Evolutionary conservation across 2,113 vertebrate genomes (phyloP), one percentile per base, ranked within the genome.

Genomic region (Anoura caudifer): DNA sequence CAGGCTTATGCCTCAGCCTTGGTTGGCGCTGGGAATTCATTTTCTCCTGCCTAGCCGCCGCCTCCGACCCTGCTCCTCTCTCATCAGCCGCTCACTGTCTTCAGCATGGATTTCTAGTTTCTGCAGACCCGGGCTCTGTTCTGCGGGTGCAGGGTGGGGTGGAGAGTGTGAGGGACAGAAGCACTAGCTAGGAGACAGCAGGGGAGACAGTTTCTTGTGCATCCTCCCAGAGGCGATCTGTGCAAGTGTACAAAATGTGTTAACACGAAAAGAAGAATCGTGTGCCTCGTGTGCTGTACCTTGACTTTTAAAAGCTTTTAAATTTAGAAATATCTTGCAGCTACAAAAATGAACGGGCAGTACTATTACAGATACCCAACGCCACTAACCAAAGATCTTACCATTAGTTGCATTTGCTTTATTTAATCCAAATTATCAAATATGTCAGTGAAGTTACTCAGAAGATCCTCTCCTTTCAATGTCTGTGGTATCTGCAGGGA

Each of bases 261-360:
- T 41, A 70, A 93, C 20, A 36, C 6, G 41, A n/a, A 52, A 83
- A 69, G 69, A 87, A 54, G 59, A 43, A n/a, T 33, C 61, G 13
- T 77, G 20, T n/a, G 59, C n/a, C 61, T 80, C 56, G 4, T 56
- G 38, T 92, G 45, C 75, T 82, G 22, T 56, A 87, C 45, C 47
- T 65, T 47, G 38, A 36, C n/a, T 41, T 83, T 50, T 59, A 36
- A 61, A 83, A 82, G 45, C 41, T 91, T 91, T 80, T 28, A 80
- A 92, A 82, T 75, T 87, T 41, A 82, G 47, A 95, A 91, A 31
- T 81, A 73, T 54, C 45, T 73, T 86, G 45, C n/a, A 79, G 28
- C 61, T 52, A 63, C 43, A 61, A 47, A 91, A 70, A 50, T 50
- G n/a, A 63, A 87, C 50, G 41, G 50, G 76, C 65, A 52, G 36